Conservation (phyloP, 2,888 invertebrate species). For the Cremastobaeus sp. region DNA sequence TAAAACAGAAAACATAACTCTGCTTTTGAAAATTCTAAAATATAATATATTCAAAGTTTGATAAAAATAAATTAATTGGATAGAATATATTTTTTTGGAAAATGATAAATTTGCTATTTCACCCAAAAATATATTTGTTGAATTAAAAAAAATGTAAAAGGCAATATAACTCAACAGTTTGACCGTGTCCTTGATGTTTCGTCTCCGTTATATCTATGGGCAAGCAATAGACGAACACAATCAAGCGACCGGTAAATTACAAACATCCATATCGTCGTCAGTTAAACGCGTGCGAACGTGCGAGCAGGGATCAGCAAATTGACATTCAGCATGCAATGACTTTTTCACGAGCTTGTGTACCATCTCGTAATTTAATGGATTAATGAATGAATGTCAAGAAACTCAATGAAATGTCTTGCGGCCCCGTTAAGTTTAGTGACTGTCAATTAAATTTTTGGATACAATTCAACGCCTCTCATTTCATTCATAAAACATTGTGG, state of each 20-base stretch:
- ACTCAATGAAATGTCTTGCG: slow-evolving; percentile 38
- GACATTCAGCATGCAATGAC: slow-evolving; percentile 29
- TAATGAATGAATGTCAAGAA: slow-evolving; percentile 25
- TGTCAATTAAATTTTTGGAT: slow-evolving; percentile 16
- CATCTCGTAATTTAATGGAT: slow-evolving; percentile 14
- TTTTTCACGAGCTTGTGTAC: slow-evolving; percentile 25
- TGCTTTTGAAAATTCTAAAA: too few species aligned
- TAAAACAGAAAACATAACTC: too few species aligned
- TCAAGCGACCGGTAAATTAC: slow-evolving; percentile 42
- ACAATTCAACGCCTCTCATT: neutral
- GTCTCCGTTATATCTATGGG: slow-evolving; percentile 17
- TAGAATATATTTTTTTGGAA: too few species aligned
- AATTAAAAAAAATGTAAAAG: too few species aligned
- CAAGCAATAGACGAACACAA: slow-evolving; percentile 35
- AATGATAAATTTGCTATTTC: too few species aligned
- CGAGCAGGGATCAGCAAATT: slow-evolving; percentile 31
- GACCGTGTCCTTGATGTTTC: slow-evolving; percentile 34
- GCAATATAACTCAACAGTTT: too few species aligned
- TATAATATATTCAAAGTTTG: too few species aligned
- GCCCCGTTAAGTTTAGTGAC: slow-evolving; percentile 23
- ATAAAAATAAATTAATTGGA: too few species aligned
- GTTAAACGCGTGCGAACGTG: slow-evolving; percentile 48
- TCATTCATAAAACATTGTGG: slow-evolving; percentile 10
- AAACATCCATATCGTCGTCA: slow-evolving; percentile 32
- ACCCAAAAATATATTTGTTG: too few species aligned